Conservation (phyloP, 2,113 vertebrate genomes). For the Phalacrocorax brasilianus region DNA sequence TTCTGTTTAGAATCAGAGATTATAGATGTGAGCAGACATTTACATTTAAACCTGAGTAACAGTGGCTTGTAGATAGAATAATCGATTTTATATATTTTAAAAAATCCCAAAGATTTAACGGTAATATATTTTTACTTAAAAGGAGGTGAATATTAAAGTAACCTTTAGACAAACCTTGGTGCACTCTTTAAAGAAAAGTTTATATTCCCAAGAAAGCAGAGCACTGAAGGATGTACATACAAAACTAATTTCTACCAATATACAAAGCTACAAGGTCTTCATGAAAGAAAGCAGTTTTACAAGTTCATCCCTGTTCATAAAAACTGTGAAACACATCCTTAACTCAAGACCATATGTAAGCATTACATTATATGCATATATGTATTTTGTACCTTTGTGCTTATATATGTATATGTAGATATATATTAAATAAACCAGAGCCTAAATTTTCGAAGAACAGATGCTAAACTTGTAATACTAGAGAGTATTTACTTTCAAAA, state of each 20-base stretch:
- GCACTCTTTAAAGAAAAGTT: not conserved
- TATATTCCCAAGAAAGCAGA: not conserved
- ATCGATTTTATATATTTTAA: not conserved
- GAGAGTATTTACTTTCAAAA: not conserved
- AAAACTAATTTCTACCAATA: not conserved
- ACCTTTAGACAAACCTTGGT: not conserved
- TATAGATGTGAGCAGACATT: not conserved
- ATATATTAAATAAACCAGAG: not conserved
- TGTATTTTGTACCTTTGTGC: not conserved
- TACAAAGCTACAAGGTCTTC: not conserved
- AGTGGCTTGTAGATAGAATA: not conserved
- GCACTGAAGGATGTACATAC: not conserved
- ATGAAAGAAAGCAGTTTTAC: not conserved
- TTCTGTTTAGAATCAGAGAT: not conserved
- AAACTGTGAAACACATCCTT: not conserved
- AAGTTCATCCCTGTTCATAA: not conserved
- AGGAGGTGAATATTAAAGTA: not conserved
- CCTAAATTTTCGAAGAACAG: not conserved
- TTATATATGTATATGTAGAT: not conserved
- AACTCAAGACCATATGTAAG: not conserved
- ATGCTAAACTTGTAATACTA: not conserved
- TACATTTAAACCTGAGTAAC: not conserved
- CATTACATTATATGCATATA: not conserved
- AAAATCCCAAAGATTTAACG: not conserved
- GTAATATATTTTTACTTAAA: not conserved